A percentile compares a stretch with the other conserved stretches of the same genome.
These are phyloP conservation scores for Microplitis manilae DNA, from an alignment of 2,888 invertebrate species.

Conservation along the genomic window DNA sequence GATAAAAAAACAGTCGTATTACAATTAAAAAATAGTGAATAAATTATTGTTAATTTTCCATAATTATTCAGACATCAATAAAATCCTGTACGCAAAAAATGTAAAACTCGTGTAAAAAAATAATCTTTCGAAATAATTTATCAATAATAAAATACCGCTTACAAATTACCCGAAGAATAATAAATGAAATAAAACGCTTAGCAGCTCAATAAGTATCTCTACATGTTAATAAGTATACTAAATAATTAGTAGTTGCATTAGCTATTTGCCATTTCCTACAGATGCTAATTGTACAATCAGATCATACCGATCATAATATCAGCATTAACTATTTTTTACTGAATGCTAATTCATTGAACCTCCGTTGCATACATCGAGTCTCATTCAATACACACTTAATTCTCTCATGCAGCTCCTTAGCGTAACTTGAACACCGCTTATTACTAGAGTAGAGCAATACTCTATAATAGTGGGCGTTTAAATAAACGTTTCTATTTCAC, in stretches of 20 bases:
- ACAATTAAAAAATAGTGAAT: too few relatives aligned
- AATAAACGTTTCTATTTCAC: not conserved
- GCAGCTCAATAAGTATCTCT: not conserved
- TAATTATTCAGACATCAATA: too few relatives aligned
- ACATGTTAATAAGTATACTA: not conserved
- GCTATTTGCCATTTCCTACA: too few relatives aligned
- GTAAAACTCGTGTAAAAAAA: too few relatives aligned
- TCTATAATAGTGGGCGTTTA: not conserved
- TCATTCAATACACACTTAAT: not conserved
- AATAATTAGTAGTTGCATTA: not conserved
- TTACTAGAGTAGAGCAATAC: not conserved
- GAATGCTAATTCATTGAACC: not conserved
- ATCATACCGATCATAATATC: slow-evolving; percentile 6
- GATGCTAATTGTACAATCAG: not conserved
- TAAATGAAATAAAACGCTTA: not conserved
- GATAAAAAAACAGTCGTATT: too few relatives aligned
- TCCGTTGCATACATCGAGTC: not conserved
- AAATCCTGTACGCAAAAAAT: too few relatives aligned
- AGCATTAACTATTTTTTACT: slow-evolving; percentile 9
- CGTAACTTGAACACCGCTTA: not conserved
- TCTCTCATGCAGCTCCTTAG: not conserved
- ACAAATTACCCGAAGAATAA: not conserved
- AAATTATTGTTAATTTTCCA: too few relatives aligned
- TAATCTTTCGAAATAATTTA: too few relatives aligned
- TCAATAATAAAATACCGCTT: too few relatives aligned